Conservation (phyloP, 2,888 invertebrate species). For the Enchytraeus crypticus region DNA sequence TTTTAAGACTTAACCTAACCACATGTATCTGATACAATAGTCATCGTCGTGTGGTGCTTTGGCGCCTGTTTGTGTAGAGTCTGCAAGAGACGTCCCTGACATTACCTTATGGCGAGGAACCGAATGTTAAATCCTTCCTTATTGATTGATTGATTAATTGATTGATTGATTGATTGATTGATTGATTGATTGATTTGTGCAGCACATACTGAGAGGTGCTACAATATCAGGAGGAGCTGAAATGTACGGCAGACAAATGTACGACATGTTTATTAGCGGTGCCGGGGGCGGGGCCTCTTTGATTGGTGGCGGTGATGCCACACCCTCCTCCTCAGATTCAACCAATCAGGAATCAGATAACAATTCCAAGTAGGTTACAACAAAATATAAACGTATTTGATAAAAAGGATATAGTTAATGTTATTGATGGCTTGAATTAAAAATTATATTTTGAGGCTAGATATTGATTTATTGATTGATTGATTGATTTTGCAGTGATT, state of each 20-base stretch:
- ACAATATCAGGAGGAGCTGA: conserved; percentile 67
- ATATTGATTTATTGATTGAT: neutral
- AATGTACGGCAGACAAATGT: conserved; percentile 62
- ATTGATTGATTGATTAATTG: no score
- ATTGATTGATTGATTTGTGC: no score
- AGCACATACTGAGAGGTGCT: conserved; percentile 61
- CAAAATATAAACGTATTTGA: neutral
- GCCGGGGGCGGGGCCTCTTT: conserved; percentile 10
- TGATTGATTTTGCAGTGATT: conserved; percentile 20
- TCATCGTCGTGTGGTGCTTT: no score
- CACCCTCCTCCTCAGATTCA: neutral
- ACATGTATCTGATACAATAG: no score
- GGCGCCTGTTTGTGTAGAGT: no score
- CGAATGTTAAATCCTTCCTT: no score
- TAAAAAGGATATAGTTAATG: neutral
- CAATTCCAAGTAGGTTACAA: no score
- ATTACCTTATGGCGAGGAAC: no score
- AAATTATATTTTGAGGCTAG: neutral
- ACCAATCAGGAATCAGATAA: no score
- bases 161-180: no score
- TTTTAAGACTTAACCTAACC: no score
- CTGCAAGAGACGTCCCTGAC: no score
- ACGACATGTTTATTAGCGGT: conserved; percentile 54
- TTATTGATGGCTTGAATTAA: neutral
- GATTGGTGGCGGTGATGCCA: neutral